Conservation (phyloP, 2,797 vertebrate genomes). For the Botia almorhae region DNA sequence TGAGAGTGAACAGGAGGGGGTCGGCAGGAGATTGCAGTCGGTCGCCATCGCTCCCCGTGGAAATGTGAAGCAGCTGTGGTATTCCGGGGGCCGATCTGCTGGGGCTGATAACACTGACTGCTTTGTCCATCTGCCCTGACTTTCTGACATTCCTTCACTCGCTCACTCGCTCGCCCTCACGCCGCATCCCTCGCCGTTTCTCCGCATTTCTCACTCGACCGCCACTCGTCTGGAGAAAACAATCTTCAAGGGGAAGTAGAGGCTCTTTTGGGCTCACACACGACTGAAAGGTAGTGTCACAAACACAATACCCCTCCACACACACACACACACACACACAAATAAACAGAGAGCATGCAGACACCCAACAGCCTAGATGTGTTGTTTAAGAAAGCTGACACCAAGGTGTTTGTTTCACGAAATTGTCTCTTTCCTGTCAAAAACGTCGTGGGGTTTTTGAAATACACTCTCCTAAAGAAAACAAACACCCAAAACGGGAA, state of each 20-base stretch:
- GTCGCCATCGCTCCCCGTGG: constrained; percentile 67
- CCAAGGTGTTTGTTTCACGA: background rate
- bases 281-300: constrained; percentile 18
- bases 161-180: constrained; percentile 35
- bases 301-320: constrained; percentile 15
- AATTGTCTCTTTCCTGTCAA: background rate
- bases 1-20: constrained; percentile 19
- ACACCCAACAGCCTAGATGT: background rate
- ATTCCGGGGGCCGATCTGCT: constrained; percentile 62
- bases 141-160: constrained; percentile 46
- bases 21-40: constrained; percentile 62
- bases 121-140: constrained; percentile 62
- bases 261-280: constrained; percentile 29
- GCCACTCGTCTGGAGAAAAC: constrained; percentile 46
- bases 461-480: no score
- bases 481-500: background rate
- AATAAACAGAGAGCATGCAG: background rate
- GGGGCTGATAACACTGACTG: constrained; percentile 68
- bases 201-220: constrained; percentile 32
- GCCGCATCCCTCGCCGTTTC: constrained; percentile 11
- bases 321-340: no score
- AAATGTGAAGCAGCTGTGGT: constrained; percentile 78
- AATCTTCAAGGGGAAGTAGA: constrained; percentile 17
- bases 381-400: constrained; percentile 16
- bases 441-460: background rate